Base-by-base conservation (phyloP, 2,113 vertebrate species). In the Engraulis encrasicolus region DNA sequence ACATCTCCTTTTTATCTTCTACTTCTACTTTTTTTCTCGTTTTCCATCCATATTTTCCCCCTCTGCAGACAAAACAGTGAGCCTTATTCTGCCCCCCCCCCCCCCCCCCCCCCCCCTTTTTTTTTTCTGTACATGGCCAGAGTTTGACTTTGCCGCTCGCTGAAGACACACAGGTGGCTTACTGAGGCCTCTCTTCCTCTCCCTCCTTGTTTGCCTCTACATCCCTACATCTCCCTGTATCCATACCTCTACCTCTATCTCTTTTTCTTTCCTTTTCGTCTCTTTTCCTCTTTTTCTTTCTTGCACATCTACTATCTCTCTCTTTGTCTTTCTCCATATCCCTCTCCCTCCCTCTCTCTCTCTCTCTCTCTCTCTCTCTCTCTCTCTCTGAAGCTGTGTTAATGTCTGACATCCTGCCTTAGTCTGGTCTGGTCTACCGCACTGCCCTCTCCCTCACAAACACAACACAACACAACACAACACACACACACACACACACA, bases 81-180 rank as follows among this genome's bases (percentile, higher is more conserved):
- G 89, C 92, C 92, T 87, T 92, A 82, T 12, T 31, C 93, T 94
- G 11, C 61, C 61, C 61, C 61, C 23, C 15, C 61, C 95, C 95
- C n/a, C n/a, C n/a, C 27, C 93, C 94, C 27, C 61, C 61, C 61
- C 61, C 23, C 15, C 61, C 95, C 95, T 95, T 95, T 93, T 94
- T 96, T 95, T 94, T 95, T 95, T 95, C 85, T 89, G 89, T 87
- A 88, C 91, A 87, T 86, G 91, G 83, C 88, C 82, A 86, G 83
- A 82, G 88, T 86, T 88, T 87, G 66, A 90, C 90, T 85, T 89
- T 88, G 92, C 84, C 61, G 78, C 91, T 86, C 90, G 85, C 88
- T 87, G 88, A 90, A 90, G 84, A 89, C 90, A 58, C 87, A 87
- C 90, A 88, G 89, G 90, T 77, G 88, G 78, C 34, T 82, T 85